Evolutionary conservation across 2,888 invertebrate genomes (phyloP).

Genomic region (Tetragonisca angustula): DNA sequence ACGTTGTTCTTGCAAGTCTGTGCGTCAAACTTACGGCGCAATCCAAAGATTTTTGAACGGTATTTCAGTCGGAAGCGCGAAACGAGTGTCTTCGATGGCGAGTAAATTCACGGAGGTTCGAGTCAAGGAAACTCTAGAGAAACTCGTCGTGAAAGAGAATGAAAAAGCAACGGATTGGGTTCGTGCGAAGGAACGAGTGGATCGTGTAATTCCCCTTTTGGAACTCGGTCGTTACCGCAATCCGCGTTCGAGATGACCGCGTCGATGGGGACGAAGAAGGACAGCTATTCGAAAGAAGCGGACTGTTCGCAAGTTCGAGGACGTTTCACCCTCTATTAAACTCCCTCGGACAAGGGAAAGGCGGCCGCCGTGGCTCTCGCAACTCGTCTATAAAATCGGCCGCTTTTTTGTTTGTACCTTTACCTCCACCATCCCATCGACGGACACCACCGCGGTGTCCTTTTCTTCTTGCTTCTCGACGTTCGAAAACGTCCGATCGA

Average conservation of each 20-base stretch:
- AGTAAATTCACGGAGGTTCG: background rate
- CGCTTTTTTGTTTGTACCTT: conserved; percentile 53
- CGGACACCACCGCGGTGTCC: background rate
- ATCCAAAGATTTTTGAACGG: background rate
- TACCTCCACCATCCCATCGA: background rate
- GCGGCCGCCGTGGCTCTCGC: conserved; percentile 81
- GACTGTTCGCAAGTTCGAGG: conserved; percentile 70
- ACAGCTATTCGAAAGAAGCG: conserved; percentile 67
- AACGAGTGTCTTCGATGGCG: background rate
- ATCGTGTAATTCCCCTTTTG: conserved; percentile 52
- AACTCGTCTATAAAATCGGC: conserved; percentile 77
- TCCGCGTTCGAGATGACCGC: conserved; percentile 66
- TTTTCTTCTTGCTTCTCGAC: conserved; percentile 11
- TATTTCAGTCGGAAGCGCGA: background rate
- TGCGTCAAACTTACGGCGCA: background rate
- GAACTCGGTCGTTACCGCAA: conserved; percentile 35
- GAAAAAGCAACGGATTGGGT: conserved; percentile 47
- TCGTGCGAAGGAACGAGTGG: conserved; percentile 31
- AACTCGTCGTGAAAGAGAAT: background rate
- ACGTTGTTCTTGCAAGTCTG: background rate
- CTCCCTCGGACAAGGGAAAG: conserved; percentile 86
- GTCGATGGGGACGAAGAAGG: conserved; percentile 62
- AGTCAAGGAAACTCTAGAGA: background rate
- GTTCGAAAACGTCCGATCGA: conserved; percentile 56
- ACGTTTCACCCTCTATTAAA: conserved; percentile 84